Base-by-base conservation (phyloP, 2,797 vertebrate genomes). In the Semaprochilodus insignis region DNA sequence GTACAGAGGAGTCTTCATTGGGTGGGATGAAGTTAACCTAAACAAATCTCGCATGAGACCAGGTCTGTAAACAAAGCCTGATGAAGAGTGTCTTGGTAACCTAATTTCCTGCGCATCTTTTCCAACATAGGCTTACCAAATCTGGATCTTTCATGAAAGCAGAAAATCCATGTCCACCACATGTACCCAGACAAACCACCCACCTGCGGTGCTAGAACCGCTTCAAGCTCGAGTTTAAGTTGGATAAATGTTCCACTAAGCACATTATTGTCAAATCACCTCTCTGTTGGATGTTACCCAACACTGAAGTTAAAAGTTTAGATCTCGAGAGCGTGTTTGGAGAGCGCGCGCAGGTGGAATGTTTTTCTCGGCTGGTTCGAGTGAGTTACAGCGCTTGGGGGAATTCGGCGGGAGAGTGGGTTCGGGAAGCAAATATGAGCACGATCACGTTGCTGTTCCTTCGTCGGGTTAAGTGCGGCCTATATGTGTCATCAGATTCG, bases 361-460 rank as follows among this genome's bases (percentile, higher is more conserved):
- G 80, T 89, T 92, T 91, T 89, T 88, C 82, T 88, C 48, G 54
- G 57, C 84, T 86, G 83, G 77, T 88, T 86, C 85, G 83, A 90
- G 88, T 88, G 88, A 94, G 62, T 91, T 88, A 91, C 74, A 63
- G 51, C 82, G 54, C 75, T 71, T 25, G 36, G 85, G 87, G 88
- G 89, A 83, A 78, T 87, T 54, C 63, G 16, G 62, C 8, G 3
- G 62, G 55, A 74, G 51, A 63, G 44, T 89, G 85, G 83, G 87
- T 88, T 90, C 91, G 4, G 89, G 75, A 82, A 83, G 81, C 89
- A 89, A 88, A 89, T 87, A 75, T 77, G 77, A 62, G 66, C 71
- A 40, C 55, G 77, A 85, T 87, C 80, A 79, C 78, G 23, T 88
- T 83, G 83, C 36, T 70, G 59, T 89, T 81, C 62, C 36, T 78